Evolutionary conservation across 2,888 invertebrate genomes (phyloP), one percentile per base, ranked within the genome.

Genomic region (Abrostola triplasia): DNA sequence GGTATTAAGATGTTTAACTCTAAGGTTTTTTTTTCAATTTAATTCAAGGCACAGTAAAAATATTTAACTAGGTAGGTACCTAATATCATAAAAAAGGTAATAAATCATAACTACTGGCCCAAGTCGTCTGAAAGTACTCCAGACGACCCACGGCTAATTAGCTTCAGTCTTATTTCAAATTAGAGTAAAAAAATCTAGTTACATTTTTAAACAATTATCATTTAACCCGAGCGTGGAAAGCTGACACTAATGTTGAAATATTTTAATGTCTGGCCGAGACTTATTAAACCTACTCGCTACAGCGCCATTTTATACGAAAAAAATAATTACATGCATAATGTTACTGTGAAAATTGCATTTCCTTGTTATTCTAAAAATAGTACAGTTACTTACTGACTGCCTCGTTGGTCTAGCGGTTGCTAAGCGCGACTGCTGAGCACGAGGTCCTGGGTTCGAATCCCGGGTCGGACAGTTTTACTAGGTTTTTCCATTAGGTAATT

Each of bases 301-400:
- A 64, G 64, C 60, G 40, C 61, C 54, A 65, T 66, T 75, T 67
- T 67, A 59, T 62, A 71, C 71, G 64, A 52, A 67, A 67, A 59
- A 40, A 51, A 41, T n/a, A 73, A 66, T 57, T 72, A 77, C 73
- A 81, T 80, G 80, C 82, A 76, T 78, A 80, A 80, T 77, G 76
- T 67, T 75, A 73, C 75, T 70, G 65, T 79, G 73, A 85, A 78
- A 89, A 90, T 90, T 88, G 89, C 89, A 90, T 87, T 88, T 77
- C 73, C 85, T 80, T 89, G 86, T 90, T 80, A 69, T 82, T 79
- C 79, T 72, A 76, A 85, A 87, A 87, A 87, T 79, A 82, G 71
- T 78, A 83, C 83, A 86, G 88, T 89, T 88, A n/a, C n/a, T n/a
- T n/a, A n/a, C n/a, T n/a, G n/a, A n/a, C n/a, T n/a, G n/a, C n/a